These are phyloP conservation scores for Bombus sibiricus DNA, from an alignment of 1,140 invertebrate species.

Conservation along the genomic window DNA sequence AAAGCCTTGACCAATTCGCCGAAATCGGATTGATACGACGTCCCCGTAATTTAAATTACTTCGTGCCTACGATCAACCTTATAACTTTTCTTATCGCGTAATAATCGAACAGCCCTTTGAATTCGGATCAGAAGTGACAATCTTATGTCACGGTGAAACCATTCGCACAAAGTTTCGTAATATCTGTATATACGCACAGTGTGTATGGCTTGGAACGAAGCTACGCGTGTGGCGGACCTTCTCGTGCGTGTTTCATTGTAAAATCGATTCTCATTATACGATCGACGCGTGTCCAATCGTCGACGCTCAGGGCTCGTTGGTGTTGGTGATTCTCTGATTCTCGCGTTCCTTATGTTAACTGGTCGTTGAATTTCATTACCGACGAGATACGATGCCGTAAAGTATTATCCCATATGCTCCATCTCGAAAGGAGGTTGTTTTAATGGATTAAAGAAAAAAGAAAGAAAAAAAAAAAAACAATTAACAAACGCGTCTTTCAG, in stretches of 20 bases:
- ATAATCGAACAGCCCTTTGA: background rate
- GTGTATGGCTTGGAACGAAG: background rate
- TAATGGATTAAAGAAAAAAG: too few relatives aligned
- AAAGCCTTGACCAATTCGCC: background rate
- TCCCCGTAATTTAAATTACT: background rate
- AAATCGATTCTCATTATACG: constrained; percentile 7
- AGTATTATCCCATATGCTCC: background rate
- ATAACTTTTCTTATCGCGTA: background rate
- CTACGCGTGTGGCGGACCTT: background rate
- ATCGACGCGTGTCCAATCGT: constrained; percentile 13
- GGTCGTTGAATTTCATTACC: background rate
- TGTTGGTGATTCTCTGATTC: background rate
- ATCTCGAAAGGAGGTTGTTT: background rate
- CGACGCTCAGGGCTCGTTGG: background rate
- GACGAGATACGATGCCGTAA: background rate
- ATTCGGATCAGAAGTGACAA: background rate
- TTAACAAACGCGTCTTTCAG: background rate
- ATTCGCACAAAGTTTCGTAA: background rate
- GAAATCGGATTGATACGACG: background rate
- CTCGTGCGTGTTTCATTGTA: background rate
- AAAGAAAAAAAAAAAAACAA: background rate
- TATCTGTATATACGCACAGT: background rate
- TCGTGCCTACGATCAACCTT: background rate
- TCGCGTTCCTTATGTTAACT: background rate
- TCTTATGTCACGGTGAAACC: background rate